Percentiles rank a stretch among this genome's conserved stretches.
Evolutionary conservation across 2,888 invertebrate species (phyloP).

Genomic region (Athalia cordata): DNA sequence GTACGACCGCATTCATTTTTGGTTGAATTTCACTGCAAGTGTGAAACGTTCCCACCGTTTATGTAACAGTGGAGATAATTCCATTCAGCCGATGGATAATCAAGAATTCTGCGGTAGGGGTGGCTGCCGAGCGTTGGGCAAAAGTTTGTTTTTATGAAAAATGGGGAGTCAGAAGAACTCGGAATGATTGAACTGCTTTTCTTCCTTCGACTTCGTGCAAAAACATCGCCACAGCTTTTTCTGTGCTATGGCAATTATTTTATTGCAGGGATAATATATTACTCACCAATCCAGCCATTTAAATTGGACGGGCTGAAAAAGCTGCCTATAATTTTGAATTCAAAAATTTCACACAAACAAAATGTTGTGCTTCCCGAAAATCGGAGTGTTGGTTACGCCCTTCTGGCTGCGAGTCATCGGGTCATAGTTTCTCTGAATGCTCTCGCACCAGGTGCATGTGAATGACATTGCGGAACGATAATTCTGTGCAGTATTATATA

Average conservation of each 20-base stretch:
- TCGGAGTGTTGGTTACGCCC: no score
- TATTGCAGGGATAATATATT: slow-evolving; percentile 13
- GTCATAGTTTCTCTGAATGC: no score
- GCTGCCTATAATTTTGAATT: not conserved
- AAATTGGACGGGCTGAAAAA: slow-evolving; percentile 5
- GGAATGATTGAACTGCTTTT: slow-evolving; percentile 27
- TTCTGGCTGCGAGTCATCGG: no score
- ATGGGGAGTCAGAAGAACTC: slow-evolving; percentile 1
- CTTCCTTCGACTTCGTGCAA: slow-evolving; percentile 1
- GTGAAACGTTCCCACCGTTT: not conserved
- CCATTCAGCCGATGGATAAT: slow-evolving; percentile 3
- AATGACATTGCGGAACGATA: no score
- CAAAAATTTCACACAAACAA: not conserved
- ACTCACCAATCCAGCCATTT: slow-evolving; percentile 8
- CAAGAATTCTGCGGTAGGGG: not conserved
- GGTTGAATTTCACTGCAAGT: no score
- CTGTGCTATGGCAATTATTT: not conserved
- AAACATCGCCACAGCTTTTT: not conserved
- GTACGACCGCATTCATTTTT: no score
- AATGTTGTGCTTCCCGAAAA: not conserved
- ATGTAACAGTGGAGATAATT: not conserved
- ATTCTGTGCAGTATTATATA: no score
- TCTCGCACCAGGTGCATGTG: no score
- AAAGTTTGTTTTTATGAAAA: slow-evolving; percentile 19
- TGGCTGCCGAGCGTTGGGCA: not conserved